A percentile compares a stretch with the other conserved stretches of the same genome.
Conservation (phyloP, 2,888 invertebrate species). For the Limnephilus marmoratus region DNA sequence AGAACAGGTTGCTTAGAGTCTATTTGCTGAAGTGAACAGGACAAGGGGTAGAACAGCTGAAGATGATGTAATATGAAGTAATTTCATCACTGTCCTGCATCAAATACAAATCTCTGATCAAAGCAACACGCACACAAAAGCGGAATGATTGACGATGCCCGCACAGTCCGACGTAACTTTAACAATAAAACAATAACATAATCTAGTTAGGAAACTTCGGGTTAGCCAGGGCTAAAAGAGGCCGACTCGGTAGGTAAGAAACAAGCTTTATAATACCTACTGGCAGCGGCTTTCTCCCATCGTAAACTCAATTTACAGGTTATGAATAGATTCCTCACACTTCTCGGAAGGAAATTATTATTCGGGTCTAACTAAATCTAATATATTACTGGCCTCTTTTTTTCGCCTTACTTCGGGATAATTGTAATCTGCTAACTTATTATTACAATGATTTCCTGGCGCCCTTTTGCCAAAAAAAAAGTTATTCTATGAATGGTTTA, state of each 20-base stretch:
- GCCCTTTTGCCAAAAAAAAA: background rate
- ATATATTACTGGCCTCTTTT: background rate
- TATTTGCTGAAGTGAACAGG: too few species aligned
- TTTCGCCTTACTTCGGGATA: background rate
- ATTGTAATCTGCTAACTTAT: background rate
- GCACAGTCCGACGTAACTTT: constrained; percentile 51
- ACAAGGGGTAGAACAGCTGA: too few species aligned
- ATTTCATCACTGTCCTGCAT: background rate
- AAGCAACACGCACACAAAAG: constrained; percentile 3
- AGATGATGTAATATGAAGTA: background rate
- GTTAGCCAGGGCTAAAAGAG: constrained; percentile 18
- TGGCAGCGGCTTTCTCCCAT: background rate
- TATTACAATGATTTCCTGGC: background rate
- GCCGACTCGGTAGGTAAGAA: constrained; percentile 24
- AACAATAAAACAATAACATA: constrained; percentile 61
- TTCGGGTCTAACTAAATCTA: background rate
- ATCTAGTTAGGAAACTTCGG: constrained; percentile 50
- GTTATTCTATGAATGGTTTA: background rate
- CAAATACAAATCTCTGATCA: background rate
- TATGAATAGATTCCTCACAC: constrained; percentile 25
- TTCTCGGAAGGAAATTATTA: background rate
- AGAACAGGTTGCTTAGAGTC: too few species aligned
- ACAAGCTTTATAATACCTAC: background rate
- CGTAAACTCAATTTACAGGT: background rate
- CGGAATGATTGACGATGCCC: constrained; percentile 59